Evolutionary conservation across 2,888 invertebrate genomes (phyloP), one percentile per base, ranked within the genome.

Genomic region (Lasioglossum leucozonium): DNA sequence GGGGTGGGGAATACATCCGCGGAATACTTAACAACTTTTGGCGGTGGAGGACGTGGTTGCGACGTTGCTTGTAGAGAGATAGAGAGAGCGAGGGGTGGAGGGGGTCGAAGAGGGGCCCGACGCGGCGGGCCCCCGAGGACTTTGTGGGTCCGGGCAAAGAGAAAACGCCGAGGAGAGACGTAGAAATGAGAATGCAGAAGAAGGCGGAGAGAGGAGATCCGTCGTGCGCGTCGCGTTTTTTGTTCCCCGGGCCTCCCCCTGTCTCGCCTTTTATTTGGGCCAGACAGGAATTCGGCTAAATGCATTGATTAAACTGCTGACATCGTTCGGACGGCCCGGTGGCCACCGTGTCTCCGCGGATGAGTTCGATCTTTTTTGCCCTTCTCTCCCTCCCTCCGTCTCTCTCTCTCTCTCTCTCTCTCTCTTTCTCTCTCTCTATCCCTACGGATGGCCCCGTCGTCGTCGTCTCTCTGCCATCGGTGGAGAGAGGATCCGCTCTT

Each of bases 271-370:
- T 95, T 95, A 94, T 95, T 95, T 95, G 93, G 94, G 91, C 93
- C 94, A 94, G 95, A 94, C 94, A 93, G 94, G 95, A 95, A 95
- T 95, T 94, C 95, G 93, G 94, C 93, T 94, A 95, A 95, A 95
- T 94, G 94, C 94, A 95, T 95, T 94, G 95, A 95, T 95, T 95
- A 95, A 95, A 94, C 93, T 91, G 92, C 93, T 93, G 94, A 94
- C 94, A 93, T 94, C 91, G 93, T 91, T 92, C 90, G 92, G 89
- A 90, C 92, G 91, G 92, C 93, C 92, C 93, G 94, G 95, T 95
- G 94, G 93, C 94, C 94, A 92, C 87, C 90, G 92, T 91, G 91
- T 92, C 93, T 93, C 90, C 91, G 91, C 89, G 90, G 91, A 91
- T 92, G 92, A 92, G 91, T 90, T 90, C 87, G 86, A 90, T 87